A percentile compares a stretch with the other conserved stretches of the same genome.
phyloP scores from a whole-genome alignment of 2,113 vertebrate species.

The Elephas maximus region DNA sequence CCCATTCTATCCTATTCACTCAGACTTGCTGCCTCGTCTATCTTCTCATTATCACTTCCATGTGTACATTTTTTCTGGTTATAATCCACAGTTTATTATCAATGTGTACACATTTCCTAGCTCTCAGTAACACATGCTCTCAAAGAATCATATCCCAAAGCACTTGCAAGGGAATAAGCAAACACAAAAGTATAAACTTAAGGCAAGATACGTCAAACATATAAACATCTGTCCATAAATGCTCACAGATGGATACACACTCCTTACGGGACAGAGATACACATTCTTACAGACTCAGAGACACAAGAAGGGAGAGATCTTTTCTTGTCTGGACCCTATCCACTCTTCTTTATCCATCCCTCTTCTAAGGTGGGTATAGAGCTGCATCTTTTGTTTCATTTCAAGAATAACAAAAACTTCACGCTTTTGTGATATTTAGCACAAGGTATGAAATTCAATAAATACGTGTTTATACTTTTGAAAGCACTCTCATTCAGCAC shows the following conservation, averaged over 20 bases:
- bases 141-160: neutral
- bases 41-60: neutral
- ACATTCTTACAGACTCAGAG: neutral
- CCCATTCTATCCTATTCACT: neutral
- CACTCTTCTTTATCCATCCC: neutral
- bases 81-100: neutral
- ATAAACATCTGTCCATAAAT: neutral
- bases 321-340: neutral
- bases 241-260: neutral
- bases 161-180: neutral
- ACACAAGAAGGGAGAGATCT: neutral
- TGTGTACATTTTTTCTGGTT: neutral
- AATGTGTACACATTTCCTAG: neutral
- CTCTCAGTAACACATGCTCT: neutral
- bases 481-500: neutral
- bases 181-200: neutral
- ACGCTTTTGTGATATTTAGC: neutral
- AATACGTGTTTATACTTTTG: neutral
- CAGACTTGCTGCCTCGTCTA: neutral
- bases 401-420: neutral
- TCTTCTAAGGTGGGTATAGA: neutral
- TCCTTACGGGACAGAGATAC: neutral
- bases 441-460: neutral
- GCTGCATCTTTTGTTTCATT: neutral
- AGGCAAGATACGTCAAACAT: neutral